phyloP scores from a whole-genome alignment of 23 tunicate species.

The Styela clava region DNA sequence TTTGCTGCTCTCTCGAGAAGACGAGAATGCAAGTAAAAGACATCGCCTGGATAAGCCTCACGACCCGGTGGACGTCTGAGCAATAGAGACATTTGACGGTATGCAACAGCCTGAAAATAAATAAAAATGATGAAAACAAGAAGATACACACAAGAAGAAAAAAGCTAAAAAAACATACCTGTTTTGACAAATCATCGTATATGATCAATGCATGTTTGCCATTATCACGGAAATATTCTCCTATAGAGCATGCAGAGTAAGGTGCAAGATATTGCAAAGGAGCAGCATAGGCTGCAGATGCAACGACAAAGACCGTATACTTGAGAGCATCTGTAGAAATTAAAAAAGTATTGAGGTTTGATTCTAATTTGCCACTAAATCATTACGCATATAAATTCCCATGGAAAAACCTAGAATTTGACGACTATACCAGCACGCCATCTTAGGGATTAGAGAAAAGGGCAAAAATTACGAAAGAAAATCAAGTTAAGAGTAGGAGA shows the following conservation, averaged over 20 bases:
- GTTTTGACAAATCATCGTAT: conserved; percentile 99
- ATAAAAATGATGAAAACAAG: background rate
- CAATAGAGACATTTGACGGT: conserved; percentile 99
- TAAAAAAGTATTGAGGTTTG: background rate
- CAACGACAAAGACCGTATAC: conserved; percentile 96
- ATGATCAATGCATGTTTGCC: conserved; percentile 96
- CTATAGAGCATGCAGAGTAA: conserved; percentile 98
- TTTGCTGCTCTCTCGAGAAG: conserved; percentile 98
- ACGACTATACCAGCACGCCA: no score
- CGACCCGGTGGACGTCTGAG: conserved; percentile 99
- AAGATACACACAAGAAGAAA: background rate
- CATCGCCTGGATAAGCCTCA: conserved; percentile 99
- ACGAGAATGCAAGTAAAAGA: conserved; percentile 99
- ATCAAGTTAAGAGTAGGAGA: no score
- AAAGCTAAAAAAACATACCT: conserved; percentile 33
- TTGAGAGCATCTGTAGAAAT: conserved; percentile 75
- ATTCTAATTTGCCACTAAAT: no score
- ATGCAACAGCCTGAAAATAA: conserved; percentile 87
- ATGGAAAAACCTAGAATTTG: no score
- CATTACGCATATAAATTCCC: no score
- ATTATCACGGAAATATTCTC: conserved; percentile 98
- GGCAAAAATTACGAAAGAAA: no score
- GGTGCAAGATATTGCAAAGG: conserved; percentile 99
- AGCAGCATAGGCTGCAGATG: conserved; percentile 99
- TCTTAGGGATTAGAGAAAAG: no score